Evolutionary conservation across 2,113 vertebrate genomes (phyloP).

Genomic region (Picathartes gymnocephalus): DNA sequence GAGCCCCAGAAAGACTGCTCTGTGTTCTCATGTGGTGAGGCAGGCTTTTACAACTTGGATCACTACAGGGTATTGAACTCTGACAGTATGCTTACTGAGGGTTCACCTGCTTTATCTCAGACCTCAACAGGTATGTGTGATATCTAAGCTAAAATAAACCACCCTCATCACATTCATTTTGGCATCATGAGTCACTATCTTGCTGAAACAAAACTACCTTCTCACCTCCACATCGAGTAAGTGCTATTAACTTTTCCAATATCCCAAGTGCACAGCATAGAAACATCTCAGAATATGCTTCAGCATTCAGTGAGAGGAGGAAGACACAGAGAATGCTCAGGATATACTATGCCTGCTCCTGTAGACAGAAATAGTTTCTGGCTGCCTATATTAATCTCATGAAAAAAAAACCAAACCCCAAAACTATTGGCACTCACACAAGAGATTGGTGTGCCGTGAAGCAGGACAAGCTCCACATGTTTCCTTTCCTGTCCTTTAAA

Average conservation of each 20-base stretch:
- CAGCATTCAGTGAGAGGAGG: not conserved
- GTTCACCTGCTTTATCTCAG: not conserved
- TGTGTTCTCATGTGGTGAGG: not conserved
- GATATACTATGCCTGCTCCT: not conserved
- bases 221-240: slow-evolving; percentile 2
- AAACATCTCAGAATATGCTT: not conserved
- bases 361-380: slow-evolving; percentile 15
- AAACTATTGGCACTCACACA: not conserved
- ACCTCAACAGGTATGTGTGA: not conserved
- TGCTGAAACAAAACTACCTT: slow-evolving; percentile 5
- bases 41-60: not conserved
- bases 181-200: not conserved
- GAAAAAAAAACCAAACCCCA: not conserved
- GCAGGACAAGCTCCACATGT: not conserved
- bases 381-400: slow-evolving; percentile 15
- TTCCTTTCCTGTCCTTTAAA: not conserved
- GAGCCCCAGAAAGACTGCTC: not conserved
- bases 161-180: not conserved
- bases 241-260: not conserved
- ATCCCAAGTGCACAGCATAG: not conserved
- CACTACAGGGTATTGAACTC: slow-evolving; percentile 21
- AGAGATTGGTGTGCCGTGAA: not conserved
- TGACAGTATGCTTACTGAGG: not conserved
- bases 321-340: not conserved
- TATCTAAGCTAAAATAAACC: not conserved